Percentiles rank a stretch among this genome's conserved stretches.
Evolutionary conservation across 2,888 invertebrate genomes (phyloP).

Genomic region (Xanthia togata): DNA sequence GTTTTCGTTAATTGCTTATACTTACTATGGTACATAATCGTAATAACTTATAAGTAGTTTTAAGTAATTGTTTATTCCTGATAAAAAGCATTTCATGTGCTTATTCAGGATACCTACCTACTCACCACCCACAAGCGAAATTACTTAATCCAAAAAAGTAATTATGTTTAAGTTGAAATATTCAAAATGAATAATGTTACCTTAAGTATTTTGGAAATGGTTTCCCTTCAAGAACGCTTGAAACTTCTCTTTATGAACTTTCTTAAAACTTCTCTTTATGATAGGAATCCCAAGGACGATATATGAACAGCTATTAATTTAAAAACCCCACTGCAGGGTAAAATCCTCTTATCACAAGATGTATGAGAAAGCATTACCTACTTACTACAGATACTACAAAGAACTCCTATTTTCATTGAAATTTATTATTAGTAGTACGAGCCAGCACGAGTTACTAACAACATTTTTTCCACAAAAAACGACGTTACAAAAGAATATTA

Average conservation of each 20-base stretch:
- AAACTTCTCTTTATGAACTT: too few species aligned
- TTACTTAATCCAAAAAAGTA: not conserved
- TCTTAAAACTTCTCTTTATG: too few species aligned
- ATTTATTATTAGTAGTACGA: not conserved
- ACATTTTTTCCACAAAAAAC: conserved; percentile 4
- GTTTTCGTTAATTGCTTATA: not conserved
- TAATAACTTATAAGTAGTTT: too few species aligned
- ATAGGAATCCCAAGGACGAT: not conserved
- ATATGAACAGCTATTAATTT: not conserved
- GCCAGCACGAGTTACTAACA: too few species aligned
- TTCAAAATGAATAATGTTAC: not conserved
- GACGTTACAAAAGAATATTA: not conserved
- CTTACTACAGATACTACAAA: not conserved
- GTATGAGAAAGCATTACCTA: not conserved
- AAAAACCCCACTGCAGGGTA: too few species aligned
- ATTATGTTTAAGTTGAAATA: not conserved
- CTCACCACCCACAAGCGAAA: not conserved
- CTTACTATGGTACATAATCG: not conserved
- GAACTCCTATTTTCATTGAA: not conserved
- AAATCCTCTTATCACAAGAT: not conserved
- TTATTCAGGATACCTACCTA: not conserved
- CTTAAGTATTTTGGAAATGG: not conserved
- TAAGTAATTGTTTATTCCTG: not conserved
- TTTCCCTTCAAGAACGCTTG: not conserved
- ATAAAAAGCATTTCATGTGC: not conserved